Base-by-base conservation (phyloP, 2,888 invertebrate species). In the Aleiodes testaceus region DNA sequence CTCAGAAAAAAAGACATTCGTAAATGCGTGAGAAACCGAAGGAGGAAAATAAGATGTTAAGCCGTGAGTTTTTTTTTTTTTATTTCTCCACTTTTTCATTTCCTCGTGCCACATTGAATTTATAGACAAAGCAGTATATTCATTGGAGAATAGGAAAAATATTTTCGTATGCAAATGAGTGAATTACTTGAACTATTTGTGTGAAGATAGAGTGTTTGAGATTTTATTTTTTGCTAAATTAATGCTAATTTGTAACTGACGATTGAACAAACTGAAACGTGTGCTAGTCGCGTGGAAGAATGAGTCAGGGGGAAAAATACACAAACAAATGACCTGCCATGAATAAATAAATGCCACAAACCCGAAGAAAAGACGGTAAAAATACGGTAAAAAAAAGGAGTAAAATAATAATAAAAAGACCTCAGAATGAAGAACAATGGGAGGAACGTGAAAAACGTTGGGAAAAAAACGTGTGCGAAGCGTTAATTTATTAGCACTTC, bases 401-500 rank as follows among this genome's bases (percentile, higher is more conserved):
- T 26, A 68, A 22, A 53, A 67, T 22, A 55, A 45, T 55, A 55
- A 20, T 26, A 44, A 44, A 44, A 18, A 11, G 44, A 44, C 36
- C 36, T 36, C 36, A 12, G 30, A 67, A 26, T 50, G 14, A 18
- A 66, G 11, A 42, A 66, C 30, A 49, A 68, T 47, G 49, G 16
- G 59, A 64, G 44, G 14, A 61, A 66, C 36, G 36, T 36, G 36
- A 36, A 36, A 36, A 36, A 36, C 36, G 36, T 36, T 36, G 36
- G 47, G 36, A 70, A 70, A 53, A 20, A 42, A 59, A 42, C 55
- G 9, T 47, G 55, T 67, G 53, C 72, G 64, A 53, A 36, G 69
- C 47, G 65, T 73, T 78, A 78, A 82, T 81, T 82, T 76, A 80
- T 77, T 76, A 79, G 73, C 75, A 73, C 72, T 71, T 73, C 49